A percentile compares a stretch with the other conserved stretches of the same genome.
Evolutionary conservation across 1,140 invertebrate genomes (phyloP).

Genomic region (Drosophila pachea): DNA sequence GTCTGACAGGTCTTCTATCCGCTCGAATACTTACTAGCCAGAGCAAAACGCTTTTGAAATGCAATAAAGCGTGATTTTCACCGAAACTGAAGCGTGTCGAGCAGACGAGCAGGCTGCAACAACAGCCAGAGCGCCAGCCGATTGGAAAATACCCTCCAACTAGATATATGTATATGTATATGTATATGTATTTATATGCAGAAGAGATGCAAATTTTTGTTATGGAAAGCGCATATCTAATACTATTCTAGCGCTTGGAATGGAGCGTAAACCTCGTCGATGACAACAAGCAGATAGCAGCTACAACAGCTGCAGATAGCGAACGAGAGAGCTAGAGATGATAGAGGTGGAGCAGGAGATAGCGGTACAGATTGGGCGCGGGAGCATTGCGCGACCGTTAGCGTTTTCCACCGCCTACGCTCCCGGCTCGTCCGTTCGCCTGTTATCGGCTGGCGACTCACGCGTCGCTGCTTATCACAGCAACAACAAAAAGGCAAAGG

Average conservation of each 20-base stretch:
- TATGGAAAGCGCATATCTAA: background rate
- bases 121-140: conserved; percentile 5
- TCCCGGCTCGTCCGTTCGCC: background rate
- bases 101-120: conserved; percentile 3
- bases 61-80: conserved; percentile 60
- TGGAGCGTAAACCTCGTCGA: conserved; percentile 4
- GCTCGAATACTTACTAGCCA: conserved; percentile 37
- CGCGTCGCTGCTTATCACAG: conserved; percentile 17
- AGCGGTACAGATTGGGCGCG: too few species aligned
- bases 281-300: conserved; percentile 48
- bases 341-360: too few species aligned
- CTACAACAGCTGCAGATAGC: conserved; percentile 24
- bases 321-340: too few species aligned
- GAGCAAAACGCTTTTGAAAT: conserved; percentile 52
- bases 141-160: background rate
- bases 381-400: conserved; percentile 28
- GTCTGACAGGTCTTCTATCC: conserved; percentile 11
- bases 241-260: background rate
- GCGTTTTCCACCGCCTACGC: background rate
- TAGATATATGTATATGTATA: background rate
- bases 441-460: conserved; percentile 3
- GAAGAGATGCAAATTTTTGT: background rate
- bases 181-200: background rate
- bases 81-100: conserved; percentile 51
- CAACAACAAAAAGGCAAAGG: background rate